Evolutionary conservation across 2,113 vertebrate genomes (phyloP).

Genomic region (Trogon melanurus): DNA sequence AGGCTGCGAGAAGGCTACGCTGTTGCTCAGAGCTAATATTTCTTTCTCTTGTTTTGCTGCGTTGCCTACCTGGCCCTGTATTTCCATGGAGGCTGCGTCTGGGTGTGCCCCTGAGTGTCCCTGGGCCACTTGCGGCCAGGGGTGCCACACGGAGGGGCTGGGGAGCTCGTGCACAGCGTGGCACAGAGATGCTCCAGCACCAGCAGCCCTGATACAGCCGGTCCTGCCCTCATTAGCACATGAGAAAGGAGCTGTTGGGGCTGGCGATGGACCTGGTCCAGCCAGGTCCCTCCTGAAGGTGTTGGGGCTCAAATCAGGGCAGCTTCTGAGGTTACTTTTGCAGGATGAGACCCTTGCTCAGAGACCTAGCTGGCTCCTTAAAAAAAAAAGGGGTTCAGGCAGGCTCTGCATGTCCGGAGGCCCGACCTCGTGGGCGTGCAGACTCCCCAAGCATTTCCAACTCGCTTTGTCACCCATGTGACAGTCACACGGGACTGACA

Average conservation of each 20-base stretch:
- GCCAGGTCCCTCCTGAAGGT: not conserved
- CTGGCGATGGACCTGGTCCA: not conserved
- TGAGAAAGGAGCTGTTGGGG: not conserved
- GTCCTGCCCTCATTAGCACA: not conserved
- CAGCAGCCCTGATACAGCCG: not conserved
- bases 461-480: not conserved
- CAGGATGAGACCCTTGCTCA: not conserved
- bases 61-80: not conserved
- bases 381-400: not conserved
- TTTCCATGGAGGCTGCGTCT: not conserved
- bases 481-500: not conserved
- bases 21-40: not conserved
- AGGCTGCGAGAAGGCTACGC: not conserved
- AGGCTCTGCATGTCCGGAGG: accelerated
- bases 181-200: not conserved
- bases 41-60: not conserved
- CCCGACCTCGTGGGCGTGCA: accelerated
- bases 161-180: not conserved
- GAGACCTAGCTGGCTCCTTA: not conserved
- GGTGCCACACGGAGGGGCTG: not conserved
- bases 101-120: not conserved
- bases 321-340: not conserved
- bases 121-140: not conserved
- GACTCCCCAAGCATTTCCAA: accelerated
- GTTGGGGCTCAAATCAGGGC: not conserved